These are phyloP conservation scores for Nyctibius grandis DNA, from an alignment of 2,797 vertebrate species.

Conservation along the genomic window DNA sequence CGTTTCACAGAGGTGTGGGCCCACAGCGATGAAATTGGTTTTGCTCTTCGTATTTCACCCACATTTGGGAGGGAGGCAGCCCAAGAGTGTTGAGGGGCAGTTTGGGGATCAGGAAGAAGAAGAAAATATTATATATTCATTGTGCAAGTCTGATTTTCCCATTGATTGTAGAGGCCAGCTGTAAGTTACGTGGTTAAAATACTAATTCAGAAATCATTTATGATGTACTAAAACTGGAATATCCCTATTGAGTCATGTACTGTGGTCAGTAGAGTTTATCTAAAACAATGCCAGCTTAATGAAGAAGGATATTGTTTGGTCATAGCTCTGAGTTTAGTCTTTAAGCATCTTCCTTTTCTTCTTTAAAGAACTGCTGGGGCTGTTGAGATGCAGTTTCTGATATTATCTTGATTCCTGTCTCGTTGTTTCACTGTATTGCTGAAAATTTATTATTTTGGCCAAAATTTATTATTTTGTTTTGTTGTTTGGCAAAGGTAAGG, in stretches of 20 bases:
- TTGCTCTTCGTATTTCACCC: neutral
- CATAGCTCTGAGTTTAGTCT: neutral
- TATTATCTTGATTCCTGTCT: neutral
- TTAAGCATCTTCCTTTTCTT: neutral
- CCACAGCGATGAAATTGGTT: neutral
- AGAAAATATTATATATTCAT: neutral
- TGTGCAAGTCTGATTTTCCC: neutral
- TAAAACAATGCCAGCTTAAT: neutral
- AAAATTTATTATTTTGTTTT: neutral
- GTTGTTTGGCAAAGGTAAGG: neutral
- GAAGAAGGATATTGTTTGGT: neutral
- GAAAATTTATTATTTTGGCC: neutral
- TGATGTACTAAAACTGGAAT: neutral
- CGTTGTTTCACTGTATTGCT: neutral
- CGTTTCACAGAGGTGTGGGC: rapidly evolving
- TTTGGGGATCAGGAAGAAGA: neutral
- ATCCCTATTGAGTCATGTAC: neutral
- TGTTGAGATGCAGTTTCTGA: neutral
- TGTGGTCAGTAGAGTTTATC: neutral
- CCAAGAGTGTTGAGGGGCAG: neutral
- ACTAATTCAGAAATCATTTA: neutral
- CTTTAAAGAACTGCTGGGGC: neutral
- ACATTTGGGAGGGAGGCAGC: neutral
- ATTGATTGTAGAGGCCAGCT: neutral
- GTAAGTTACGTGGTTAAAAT: neutral